Base-by-base conservation (phyloP, 2,797 vertebrate genomes). In the Halcyon leucocephala region DNA sequence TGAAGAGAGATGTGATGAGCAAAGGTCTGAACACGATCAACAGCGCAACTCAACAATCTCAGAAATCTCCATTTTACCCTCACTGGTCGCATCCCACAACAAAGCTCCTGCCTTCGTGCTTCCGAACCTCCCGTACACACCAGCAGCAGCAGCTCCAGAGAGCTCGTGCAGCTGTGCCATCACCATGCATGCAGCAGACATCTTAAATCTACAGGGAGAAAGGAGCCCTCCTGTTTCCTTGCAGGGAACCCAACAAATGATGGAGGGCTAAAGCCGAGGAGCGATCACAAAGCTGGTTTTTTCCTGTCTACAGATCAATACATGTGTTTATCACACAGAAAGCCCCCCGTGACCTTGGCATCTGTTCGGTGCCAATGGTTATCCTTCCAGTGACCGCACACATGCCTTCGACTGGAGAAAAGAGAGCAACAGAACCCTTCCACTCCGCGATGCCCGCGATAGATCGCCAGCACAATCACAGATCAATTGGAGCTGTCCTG, bases 361-460 rank as follows among this genome's bases (percentile, higher is more conserved):
- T 15, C 67, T 14, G 54, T 10, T 87, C 82, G 35, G 39, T 49
- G 81, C 31, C 81, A 51, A 2, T 6, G 44, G 70, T 33, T 55
- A 39, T 44, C 69, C 54, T 70, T 66, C 70, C 76, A 54, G 46
- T 25, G 70, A 29, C 42, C n/a, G 69, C 72, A 51, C 42, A 29
- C 46, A 22, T 2, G 10, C 25, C 58, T 94, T 41, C 0, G 1
- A 29, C 0, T 10, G 67, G 41, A 73, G 49, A 37, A 77, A 91
- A 83, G 14, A 77, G 52, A 91, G 55, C 29, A 58, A 42, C 2
- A 31, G 48, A 82, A 94, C 60, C 33, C 76, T 64, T 42, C n/a
- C 10, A 0, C 69, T 54, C 35, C 0, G 0, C 0, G 0, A 54
- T 21, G 57, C 44, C 71, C 1, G 1, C 29, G 62, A n/a, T 0